phyloP scores from a whole-genome alignment of 1,140 invertebrate genomes.

The Zaprionus africanus region DNA sequence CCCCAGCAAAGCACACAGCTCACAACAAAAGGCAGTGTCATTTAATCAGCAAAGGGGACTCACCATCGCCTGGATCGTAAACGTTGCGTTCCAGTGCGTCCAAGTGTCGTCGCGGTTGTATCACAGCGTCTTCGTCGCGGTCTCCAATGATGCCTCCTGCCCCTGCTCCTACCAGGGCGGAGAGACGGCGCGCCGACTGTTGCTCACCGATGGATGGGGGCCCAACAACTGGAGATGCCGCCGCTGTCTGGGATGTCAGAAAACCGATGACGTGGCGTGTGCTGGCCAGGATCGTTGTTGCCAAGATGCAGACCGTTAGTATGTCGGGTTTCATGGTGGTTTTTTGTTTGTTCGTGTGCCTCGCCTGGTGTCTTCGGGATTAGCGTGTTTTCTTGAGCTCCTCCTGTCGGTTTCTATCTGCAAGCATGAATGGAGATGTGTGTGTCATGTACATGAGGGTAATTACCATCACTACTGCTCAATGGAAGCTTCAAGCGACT shows the following conservation, averaged over 20 bases:
- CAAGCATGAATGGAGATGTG: constrained; percentile 39
- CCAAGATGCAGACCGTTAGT: constrained; percentile 65
- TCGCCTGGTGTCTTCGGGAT: constrained; percentile 59
- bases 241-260: constrained; percentile 47
- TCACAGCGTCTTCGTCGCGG: constrained; percentile 25
- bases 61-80: constrained; percentile 84
- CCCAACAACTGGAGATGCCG: not conserved
- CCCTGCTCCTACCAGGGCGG: constrained; percentile 11
- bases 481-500: constrained; percentile 11
- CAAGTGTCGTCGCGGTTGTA: constrained; percentile 42
- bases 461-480: constrained; percentile 72
- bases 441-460: constrained; percentile 61
- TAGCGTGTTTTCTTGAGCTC: constrained; percentile 37
- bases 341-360: constrained; percentile 17
- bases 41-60: constrained; percentile 59
- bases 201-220: constrained; percentile 17
- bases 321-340: constrained; percentile 62
- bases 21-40: constrained; percentile 43
- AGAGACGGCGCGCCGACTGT: constrained; percentile 21
- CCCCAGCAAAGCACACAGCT: not conserved
- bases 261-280: constrained; percentile 67
- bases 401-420: constrained; percentile 20
- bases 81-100: constrained; percentile 72
- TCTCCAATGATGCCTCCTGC: constrained; percentile 13
- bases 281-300: constrained; percentile 68